Evolutionary conservation across 2,113 vertebrate species (phyloP), one percentile per base, ranked within the genome.

Genomic region (Tachysurus fulvidraco): DNA sequence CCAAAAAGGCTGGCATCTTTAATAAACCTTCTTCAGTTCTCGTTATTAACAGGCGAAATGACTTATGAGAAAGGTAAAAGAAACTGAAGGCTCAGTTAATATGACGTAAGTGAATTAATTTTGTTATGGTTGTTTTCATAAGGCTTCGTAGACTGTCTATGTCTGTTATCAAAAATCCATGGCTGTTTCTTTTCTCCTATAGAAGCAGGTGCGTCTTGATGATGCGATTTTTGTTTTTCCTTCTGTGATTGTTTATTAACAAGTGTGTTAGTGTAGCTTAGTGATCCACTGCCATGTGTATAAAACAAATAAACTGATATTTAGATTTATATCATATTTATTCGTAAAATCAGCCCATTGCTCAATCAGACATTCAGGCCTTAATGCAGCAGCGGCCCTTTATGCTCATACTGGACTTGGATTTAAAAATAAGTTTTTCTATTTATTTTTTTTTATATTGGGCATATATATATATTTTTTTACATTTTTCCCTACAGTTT

Each of bases 171-270:
- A 13, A 57, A 57, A 30, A 73, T 73, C 23, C 23, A 4, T 14
- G 78, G 77, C 2, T 79, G 77, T 36, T 77, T 25, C 25, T 60
- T 21, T 50, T 25, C 41, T 19, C 17, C 36, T 57, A 7, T 28
- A 30, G 52, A 52, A 82, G 85, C 85, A 86, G 85, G 79, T 86
- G 85, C 67, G 57, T 86, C 41, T 60, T 67, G 30, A 67, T 77
- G 8, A 50, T 81, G 78, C 28, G 36, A 71, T 59, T 23, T 73
- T n/a, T 81, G 8, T 54, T 71, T 4, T 17, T 50, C 44, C 17
- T 79, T 19, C n/a, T 1, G 19, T 60, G 25, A 28, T 52, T 79
- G 76, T 85, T 85, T n/a, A 50, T 78, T 78, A 50, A 85, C 41
- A 41, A 41, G 59, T 25, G 50, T 19, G n/a, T 2, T 78, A 5